phyloP scores from a whole-genome alignment of 2,888 invertebrate species.

The Parascotia fuliginaria region DNA sequence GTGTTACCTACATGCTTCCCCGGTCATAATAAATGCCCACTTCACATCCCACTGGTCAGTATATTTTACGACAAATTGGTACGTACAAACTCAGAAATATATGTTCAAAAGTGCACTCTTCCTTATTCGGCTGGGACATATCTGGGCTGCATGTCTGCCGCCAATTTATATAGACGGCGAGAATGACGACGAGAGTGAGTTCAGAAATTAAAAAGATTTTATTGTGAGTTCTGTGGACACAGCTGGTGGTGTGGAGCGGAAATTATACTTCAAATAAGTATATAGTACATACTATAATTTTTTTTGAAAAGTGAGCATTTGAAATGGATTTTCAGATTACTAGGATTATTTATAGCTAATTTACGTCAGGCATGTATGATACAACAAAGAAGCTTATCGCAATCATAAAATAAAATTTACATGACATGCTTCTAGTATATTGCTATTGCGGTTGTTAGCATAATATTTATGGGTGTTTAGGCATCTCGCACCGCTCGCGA shows the following conservation, averaged over 20 bases:
- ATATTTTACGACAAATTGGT: slow-evolving; percentile 56
- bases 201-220: slow-evolving; percentile 46
- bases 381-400: no score
- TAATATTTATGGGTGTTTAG: no score
- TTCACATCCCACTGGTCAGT: slow-evolving; percentile 55
- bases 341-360: background rate
- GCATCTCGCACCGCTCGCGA: no score
- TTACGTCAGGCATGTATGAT: background rate
- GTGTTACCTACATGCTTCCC: slow-evolving; percentile 52
- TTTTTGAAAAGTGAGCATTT: slow-evolving; percentile 2
- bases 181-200: slow-evolving; percentile 25
- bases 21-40: slow-evolving; percentile 54
- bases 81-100: slow-evolving; percentile 58
- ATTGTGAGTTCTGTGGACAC: slow-evolving; percentile 38
- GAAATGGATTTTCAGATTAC: background rate
- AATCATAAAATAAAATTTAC: no score
- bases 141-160: slow-evolving; percentile 41
- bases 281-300: no score
- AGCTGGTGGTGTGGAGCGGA: slow-evolving; percentile 21
- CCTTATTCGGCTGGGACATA: slow-evolving; percentile 57
- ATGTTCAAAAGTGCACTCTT: slow-evolving; percentile 77
- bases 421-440: no score
- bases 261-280: slow-evolving; percentile 3
- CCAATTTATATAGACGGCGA: slow-evolving; percentile 48
- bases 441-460: no score